These are phyloP conservation scores for Megaceryle maxima DNA, from an alignment of 2,113 vertebrate genomes.

Conservation along the genomic window DNA sequence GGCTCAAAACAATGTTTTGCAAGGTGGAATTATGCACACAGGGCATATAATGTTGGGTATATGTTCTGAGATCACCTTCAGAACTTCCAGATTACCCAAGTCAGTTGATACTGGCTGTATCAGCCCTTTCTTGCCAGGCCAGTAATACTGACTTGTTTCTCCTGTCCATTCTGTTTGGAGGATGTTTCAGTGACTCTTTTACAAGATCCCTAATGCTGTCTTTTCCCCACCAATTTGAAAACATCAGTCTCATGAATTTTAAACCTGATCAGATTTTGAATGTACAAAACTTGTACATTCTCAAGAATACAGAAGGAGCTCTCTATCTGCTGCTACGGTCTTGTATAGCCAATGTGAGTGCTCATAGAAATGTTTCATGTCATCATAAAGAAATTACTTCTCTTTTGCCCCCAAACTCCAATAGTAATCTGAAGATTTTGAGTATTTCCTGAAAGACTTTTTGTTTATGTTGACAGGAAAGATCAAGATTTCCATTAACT, in stretches of 20 bases:
- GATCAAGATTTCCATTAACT: not conserved
- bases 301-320: not conserved
- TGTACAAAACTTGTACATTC: not conserved
- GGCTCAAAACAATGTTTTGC: not conserved
- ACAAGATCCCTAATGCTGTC: accelerated
- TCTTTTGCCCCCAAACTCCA: not conserved
- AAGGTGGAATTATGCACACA: not conserved
- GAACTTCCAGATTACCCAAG: not conserved
- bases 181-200: not conserved
- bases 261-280: not conserved
- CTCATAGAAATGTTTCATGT: not conserved
- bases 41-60: not conserved
- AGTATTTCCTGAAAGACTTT: not conserved
- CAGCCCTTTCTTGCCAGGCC: not conserved
- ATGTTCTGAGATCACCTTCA: not conserved
- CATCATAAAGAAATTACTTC: not conserved
- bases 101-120: not conserved
- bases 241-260: not conserved
- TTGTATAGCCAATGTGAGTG: not conserved
- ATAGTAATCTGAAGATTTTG: not conserved
- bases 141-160: not conserved
- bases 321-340: not conserved
- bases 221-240: not conserved
- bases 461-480: not conserved
- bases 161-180: not conserved